phyloP scores from a whole-genome alignment of 2,113 vertebrate species.

The Pipra filicauda region DNA sequence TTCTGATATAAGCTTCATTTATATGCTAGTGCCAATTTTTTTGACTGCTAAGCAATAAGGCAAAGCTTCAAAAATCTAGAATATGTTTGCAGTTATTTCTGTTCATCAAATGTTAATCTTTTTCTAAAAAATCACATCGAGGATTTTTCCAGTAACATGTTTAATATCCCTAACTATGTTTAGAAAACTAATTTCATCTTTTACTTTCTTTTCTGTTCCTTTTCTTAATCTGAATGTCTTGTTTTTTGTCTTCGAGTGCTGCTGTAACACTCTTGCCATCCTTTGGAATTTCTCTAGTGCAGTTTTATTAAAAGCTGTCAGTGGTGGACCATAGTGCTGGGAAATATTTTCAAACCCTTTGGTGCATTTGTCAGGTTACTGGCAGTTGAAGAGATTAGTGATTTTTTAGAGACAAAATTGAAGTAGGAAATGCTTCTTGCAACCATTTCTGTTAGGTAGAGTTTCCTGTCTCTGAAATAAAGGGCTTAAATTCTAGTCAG shows the following conservation, averaged over 20 bases:
- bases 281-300: neutral
- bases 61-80: neutral
- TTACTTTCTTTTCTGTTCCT: neutral
- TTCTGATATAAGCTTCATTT: neutral
- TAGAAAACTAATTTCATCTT: neutral
- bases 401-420: neutral
- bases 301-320: neutral
- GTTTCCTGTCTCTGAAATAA: neutral
- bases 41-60: neutral
- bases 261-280: neutral
- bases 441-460: neutral
- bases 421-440: neutral
- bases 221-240: neutral
- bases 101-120: neutral
- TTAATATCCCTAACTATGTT: neutral
- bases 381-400: neutral
- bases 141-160: neutral
- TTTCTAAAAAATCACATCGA: neutral
- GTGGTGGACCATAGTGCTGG: neutral
- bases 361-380: neutral
- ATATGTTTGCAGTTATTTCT: neutral
- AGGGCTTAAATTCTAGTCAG: neutral
- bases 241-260: neutral
- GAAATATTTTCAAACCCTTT: neutral
- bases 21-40: neutral